phyloP scores from a whole-genome alignment of 2,113 vertebrate species.

The Callipepla squamata region DNA sequence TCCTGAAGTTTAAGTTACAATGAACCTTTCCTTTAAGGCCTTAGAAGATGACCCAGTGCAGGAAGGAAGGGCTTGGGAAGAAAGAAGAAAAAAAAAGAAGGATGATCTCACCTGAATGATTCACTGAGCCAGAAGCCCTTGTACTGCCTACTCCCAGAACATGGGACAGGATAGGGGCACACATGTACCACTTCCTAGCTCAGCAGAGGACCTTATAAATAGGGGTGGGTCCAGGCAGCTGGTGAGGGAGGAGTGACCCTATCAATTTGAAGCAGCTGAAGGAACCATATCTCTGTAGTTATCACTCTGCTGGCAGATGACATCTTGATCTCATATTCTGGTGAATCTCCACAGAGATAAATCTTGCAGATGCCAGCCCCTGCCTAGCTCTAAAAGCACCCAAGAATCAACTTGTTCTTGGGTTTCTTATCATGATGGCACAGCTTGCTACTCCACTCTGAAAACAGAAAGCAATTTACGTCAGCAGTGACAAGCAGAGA shows the following conservation, averaged over 20 bases:
- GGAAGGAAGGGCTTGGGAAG: not conserved
- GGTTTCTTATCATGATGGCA: not conserved
- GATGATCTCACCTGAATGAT: not conserved
- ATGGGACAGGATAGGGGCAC: not conserved
- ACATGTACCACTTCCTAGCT: accelerated
- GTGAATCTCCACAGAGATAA: not conserved
- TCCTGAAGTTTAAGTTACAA: not conserved
- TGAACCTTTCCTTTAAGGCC: not conserved
- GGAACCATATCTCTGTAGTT: not conserved
- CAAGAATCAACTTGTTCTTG: not conserved
- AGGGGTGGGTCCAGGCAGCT: not conserved
- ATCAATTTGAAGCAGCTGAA: not conserved
- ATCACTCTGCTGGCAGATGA: not conserved
- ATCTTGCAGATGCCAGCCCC: not conserved
- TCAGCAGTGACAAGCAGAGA: not conserved
- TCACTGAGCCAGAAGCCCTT: not conserved
- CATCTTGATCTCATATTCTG: not conserved
- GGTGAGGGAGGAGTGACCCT: not conserved
- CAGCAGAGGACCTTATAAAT: not conserved
- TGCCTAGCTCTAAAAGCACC: not conserved
- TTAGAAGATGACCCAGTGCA: not conserved
- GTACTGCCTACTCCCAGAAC: not conserved
- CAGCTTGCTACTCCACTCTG: not conserved
- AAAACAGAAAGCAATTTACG: not conserved
- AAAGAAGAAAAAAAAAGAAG: not conserved